Evolutionary conservation across 2,113 vertebrate species (phyloP).

Genomic region (Apaloderma vittatum): DNA sequence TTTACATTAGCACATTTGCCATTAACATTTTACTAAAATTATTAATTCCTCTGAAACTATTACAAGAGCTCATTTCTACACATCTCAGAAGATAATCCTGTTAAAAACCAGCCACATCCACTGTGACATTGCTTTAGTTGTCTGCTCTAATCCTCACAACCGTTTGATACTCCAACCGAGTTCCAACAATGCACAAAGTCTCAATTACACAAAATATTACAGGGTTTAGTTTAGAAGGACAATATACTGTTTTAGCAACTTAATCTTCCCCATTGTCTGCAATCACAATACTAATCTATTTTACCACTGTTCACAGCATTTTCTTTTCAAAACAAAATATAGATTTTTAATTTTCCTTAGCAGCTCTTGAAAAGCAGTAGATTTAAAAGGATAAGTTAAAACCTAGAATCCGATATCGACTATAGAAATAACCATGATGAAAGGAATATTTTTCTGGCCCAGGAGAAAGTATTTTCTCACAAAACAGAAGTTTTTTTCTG

Average conservation of each 20-base stretch:
- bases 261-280: conserved; percentile 69
- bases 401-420: background rate
- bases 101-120: conserved; percentile 71
- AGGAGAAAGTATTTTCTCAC: conserved; percentile 27
- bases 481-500: conserved; percentile 19
- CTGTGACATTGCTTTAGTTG: conserved; percentile 69
- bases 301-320: conserved; percentile 35
- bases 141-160: conserved; percentile 74
- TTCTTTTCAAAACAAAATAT: conserved; percentile 50
- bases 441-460: conserved; percentile 24
- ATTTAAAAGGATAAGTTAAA: conserved; percentile 42
- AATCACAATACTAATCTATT: conserved; percentile 58
- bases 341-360: conserved; percentile 57
- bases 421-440: background rate
- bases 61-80: conserved; percentile 77
- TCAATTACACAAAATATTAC: conserved; percentile 78
- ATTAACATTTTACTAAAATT: conserved; percentile 78
- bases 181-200: conserved; percentile 65
- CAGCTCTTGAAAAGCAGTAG: conserved; percentile 43
- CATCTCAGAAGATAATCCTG: conserved; percentile 79
- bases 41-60: conserved; percentile 79
- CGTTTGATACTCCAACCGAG: conserved; percentile 64
- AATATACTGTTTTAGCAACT: conserved; percentile 65
- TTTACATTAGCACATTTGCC: conserved; percentile 76
- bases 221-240: conserved; percentile 74